Conservation (phyloP, 2,888 invertebrate species). For the Oxystoma pomonae region DNA sequence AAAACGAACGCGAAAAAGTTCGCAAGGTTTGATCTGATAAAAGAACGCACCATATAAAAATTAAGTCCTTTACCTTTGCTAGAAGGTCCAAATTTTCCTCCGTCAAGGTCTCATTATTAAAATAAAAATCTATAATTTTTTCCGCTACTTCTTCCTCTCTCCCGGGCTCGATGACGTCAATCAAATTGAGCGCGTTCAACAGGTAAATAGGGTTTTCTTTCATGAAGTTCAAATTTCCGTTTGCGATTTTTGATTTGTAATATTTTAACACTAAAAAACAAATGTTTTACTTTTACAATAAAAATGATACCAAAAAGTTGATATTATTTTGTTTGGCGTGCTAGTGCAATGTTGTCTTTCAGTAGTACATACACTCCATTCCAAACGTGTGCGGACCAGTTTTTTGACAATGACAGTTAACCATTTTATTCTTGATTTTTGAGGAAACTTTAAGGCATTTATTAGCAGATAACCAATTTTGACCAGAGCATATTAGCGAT, state of each 20-base stretch:
- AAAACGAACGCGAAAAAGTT: too few species aligned
- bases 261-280: not conserved
- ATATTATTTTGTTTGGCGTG: too few species aligned
- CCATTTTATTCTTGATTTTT: too few species aligned
- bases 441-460: too few species aligned
- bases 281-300: too few species aligned
- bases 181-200: slow-evolving; percentile 34
- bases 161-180: slow-evolving; percentile 32
- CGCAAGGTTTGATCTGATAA: slow-evolving; percentile 1
- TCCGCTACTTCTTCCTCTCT: slow-evolving; percentile 27
- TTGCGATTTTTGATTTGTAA: not conserved
- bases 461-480: too few species aligned
- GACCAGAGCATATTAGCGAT: too few species aligned
- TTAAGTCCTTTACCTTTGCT: slow-evolving; percentile 31
- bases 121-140: slow-evolving; percentile 36
- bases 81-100: slow-evolving; percentile 30
- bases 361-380: too few species aligned
- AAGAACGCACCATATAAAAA: not conserved
- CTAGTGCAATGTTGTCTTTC: too few species aligned
- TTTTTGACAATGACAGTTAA: too few species aligned
- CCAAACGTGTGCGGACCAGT: too few species aligned
- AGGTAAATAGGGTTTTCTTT: slow-evolving; percentile 27
- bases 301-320: too few species aligned
- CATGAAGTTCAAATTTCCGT: not conserved
- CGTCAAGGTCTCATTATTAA: slow-evolving; percentile 29